Evolutionary conservation across 1,140 invertebrate species (phyloP).

Genomic region (Atta texana): DNA sequence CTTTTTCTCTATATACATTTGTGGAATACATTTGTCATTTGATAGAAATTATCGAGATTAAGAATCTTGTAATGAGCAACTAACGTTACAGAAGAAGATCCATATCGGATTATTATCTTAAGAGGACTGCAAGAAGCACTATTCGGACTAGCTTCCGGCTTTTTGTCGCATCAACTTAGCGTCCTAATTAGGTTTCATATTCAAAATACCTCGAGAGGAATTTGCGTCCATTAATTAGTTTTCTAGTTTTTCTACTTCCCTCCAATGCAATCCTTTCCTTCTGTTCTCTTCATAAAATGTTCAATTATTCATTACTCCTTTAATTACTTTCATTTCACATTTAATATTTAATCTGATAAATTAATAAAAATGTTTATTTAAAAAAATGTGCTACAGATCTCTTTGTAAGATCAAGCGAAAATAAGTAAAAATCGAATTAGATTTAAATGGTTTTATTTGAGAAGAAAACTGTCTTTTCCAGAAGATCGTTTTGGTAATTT

Average conservation of each 20-base stretch:
- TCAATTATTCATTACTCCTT: not conserved
- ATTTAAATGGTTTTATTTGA: not conserved
- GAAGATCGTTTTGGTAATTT: not conserved
- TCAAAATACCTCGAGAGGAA: constrained; percentile 40
- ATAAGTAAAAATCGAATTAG: not conserved
- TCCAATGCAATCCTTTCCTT: not conserved
- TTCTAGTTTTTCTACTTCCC: constrained; percentile 7
- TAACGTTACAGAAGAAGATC: constrained; percentile 24
- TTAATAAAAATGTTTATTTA: not conserved
- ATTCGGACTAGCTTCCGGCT: constrained; percentile 27
- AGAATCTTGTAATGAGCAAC: constrained; percentile 5
- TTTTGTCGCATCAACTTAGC: constrained; percentile 41
- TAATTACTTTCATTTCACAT: not conserved
- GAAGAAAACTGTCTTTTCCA: not conserved
- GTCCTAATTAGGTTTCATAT: constrained; percentile 48
- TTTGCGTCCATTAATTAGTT: constrained; percentile 41
- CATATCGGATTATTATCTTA: constrained; percentile 20
- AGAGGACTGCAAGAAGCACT: constrained; percentile 24
- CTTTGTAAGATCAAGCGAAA: not conserved
- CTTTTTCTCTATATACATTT: not conserved
- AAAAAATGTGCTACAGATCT: not conserved
- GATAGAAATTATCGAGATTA: constrained; percentile 19
- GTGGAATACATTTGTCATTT: not conserved
- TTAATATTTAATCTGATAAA: not conserved
- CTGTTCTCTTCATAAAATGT: not conserved